These are phyloP conservation scores for Araneus ventricosus DNA, from an alignment of 1,140 invertebrate species.

Conservation along the genomic window DNA sequence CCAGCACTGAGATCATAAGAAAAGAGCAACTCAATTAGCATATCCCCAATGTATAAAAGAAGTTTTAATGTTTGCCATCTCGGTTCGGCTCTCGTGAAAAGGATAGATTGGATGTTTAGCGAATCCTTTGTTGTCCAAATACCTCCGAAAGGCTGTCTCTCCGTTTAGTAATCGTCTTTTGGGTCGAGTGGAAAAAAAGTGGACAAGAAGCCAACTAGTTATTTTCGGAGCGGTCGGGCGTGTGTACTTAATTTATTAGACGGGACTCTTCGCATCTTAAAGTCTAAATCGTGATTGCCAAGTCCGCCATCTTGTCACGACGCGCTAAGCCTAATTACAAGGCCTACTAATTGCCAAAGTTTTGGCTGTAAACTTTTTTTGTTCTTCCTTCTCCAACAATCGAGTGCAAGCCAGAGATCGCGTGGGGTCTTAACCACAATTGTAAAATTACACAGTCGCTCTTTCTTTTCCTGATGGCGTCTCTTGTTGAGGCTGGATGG, in stretches of 20 bases:
- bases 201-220: slow-evolving; percentile 79
- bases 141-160: neutral
- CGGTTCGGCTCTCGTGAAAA: too few species aligned
- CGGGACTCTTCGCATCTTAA: slow-evolving; percentile 58
- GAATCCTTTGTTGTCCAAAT: neutral
- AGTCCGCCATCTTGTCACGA: slow-evolving; percentile 74
- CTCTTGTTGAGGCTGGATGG: neutral
- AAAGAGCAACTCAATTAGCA: too few species aligned
- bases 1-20: too few species aligned
- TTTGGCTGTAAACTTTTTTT: slow-evolving; percentile 30
- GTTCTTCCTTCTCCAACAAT: slow-evolving; percentile 13
- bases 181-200: neutral
- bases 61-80: too few species aligned
- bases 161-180: slow-evolving; percentile 23
- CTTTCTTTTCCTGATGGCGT: neutral
- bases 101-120: neutral
- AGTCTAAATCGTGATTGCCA: slow-evolving; percentile 69
- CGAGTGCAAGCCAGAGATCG: slow-evolving; percentile 17
- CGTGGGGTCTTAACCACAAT: slow-evolving; percentile 46
- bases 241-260: slow-evolving; percentile 70
- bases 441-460: slow-evolving; percentile 20
- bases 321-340: slow-evolving; percentile 73
- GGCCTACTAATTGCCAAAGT: slow-evolving; percentile 67
- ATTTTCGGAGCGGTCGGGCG: slow-evolving; percentile 27
- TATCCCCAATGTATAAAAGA: too few species aligned